Conservation (phyloP, 2,888 invertebrate genomes). For the Acanthopleura granulata region DNA sequence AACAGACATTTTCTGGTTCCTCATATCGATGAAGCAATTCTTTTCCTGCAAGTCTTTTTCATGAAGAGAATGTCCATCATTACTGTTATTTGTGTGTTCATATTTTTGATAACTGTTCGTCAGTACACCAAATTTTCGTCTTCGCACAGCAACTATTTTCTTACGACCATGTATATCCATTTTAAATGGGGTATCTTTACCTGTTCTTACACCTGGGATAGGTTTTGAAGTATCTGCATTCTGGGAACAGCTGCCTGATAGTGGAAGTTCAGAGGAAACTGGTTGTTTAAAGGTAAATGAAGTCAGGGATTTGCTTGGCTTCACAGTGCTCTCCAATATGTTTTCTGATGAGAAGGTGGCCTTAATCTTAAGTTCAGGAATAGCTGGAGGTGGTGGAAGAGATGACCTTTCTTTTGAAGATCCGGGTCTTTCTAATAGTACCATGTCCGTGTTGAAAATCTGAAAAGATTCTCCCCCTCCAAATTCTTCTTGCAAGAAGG, state of each 20-base stretch:
- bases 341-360: not conserved
- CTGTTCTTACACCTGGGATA: not conserved
- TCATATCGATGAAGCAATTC: not conserved
- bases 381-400: not conserved
- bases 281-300: not conserved
- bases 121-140: not conserved
- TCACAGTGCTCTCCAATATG: not conserved
- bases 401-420: not conserved
- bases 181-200: not conserved
- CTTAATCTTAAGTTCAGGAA: not conserved
- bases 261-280: not conserved
- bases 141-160: not conserved
- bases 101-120: not conserved
- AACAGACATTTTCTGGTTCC: not conserved
- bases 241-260: too few relatives aligned
- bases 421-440: not conserved
- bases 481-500: not conserved
- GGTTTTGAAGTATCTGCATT: too few relatives aligned
- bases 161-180: not conserved
- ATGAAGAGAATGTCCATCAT: not conserved
- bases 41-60: not conserved
- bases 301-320: not conserved
- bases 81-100: not conserved
- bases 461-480: slow-evolving; percentile 3
- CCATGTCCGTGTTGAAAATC: slow-evolving; percentile 8